Evolutionary conservation across 1,140 invertebrate genomes (phyloP).

Genomic region (Solen grandis): DNA sequence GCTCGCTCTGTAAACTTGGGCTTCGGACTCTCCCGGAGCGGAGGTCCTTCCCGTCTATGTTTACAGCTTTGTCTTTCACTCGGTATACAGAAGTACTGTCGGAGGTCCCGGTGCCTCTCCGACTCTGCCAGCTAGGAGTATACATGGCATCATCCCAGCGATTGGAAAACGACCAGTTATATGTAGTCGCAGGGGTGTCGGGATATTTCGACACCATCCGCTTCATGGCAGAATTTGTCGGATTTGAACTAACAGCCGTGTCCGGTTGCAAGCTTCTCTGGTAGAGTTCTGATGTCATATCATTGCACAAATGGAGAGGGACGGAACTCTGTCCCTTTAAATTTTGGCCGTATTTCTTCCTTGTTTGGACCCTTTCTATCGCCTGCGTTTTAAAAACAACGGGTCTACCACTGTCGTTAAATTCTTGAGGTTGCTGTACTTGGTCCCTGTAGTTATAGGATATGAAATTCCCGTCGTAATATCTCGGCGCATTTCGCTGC

Average conservation of each 20-base stretch:
- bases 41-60: background rate
- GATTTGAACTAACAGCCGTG: background rate
- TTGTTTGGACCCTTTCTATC: conserved; percentile 50
- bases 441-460: conserved; percentile 33
- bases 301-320: conserved; percentile 51
- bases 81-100: background rate
- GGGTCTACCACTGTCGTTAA: conserved; percentile 5
- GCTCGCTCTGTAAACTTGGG: background rate
- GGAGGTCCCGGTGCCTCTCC: background rate
- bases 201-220: background rate
- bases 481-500: conserved; percentile 28
- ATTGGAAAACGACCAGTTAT: too few relatives aligned
- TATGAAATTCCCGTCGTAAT: conserved; percentile 47
- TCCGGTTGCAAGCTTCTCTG: conserved; percentile 42
- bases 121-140: background rate
- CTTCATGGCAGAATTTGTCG: background rate
- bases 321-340: conserved; percentile 42
- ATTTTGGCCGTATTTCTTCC: conserved; percentile 48
- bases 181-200: background rate
- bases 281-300: conserved; percentile 36
- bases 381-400: conserved; percentile 50
- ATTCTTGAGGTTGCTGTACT: background rate
- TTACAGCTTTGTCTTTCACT: background rate
- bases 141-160: conserved; percentile 28
- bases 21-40: background rate